phyloP scores from a whole-genome alignment of 2,113 vertebrate genomes.

The Cranoglanis bouderius region DNA sequence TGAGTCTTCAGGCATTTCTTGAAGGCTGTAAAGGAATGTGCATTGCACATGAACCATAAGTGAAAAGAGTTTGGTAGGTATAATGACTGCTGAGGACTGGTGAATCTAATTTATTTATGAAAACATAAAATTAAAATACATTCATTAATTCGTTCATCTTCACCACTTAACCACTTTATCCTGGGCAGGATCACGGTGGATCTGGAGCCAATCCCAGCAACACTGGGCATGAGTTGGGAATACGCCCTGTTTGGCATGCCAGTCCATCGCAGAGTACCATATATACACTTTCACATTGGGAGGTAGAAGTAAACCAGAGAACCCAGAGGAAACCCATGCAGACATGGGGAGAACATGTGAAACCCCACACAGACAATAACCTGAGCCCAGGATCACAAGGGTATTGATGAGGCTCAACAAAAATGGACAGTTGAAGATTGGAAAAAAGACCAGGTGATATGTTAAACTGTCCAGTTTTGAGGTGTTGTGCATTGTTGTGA shows the following conservation, averaged over 20 bases:
- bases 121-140: neutral
- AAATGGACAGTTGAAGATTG: neutral
- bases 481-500: too few species aligned
- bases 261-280: neutral
- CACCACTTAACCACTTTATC: neutral
- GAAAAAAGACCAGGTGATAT: neutral
- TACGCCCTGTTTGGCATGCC: neutral
- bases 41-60: neutral
- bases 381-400: neutral
- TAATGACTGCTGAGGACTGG: neutral
- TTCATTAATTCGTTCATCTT: neutral
- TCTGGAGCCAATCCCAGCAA: neutral
- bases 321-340: neutral
- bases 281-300: neutral
- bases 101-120: neutral
- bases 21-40: neutral
- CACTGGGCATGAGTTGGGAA: neutral
- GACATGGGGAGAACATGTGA: neutral
- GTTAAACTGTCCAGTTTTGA: too few species aligned
- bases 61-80: neutral
- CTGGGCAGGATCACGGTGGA: neutral
- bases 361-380: neutral
- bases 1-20: neutral
- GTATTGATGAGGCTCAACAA: too few species aligned
- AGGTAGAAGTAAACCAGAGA: neutral